Evolutionary conservation across 2,888 invertebrate genomes (phyloP).

Genomic region (Hipparchia semele): DNA sequence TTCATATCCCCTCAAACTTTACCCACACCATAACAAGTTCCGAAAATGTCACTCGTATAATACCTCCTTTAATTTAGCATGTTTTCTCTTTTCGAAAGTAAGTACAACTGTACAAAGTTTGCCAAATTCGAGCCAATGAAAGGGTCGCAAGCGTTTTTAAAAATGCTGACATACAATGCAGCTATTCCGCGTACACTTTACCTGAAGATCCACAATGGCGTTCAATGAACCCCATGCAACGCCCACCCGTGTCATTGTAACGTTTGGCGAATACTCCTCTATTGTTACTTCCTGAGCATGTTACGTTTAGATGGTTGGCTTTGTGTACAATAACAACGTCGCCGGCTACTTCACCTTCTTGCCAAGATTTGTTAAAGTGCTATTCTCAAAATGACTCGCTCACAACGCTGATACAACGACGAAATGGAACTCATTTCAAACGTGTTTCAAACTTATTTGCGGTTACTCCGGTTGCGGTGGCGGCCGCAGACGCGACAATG

Average conservation of each 20-base stretch:
- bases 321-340: constrained; percentile 31
- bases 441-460: no score
- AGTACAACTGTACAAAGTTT: constrained; percentile 5
- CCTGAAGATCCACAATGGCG: constrained; percentile 73
- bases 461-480: no score
- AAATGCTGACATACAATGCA: constrained; percentile 17
- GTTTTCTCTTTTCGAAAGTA: constrained; percentile 22
- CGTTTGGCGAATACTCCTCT: constrained; percentile 58
- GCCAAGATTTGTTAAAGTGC: constrained; percentile 32
- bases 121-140: constrained; percentile 9
- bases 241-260: constrained; percentile 74
- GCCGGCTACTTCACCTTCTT: constrained; percentile 32
- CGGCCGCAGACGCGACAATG: no score
- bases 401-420: background rate
- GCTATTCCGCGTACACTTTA: constrained; percentile 46
- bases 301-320: constrained; percentile 38
- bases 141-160: constrained; percentile 16
- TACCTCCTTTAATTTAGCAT: constrained; percentile 13
- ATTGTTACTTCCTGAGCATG: constrained; percentile 66
- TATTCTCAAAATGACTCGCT: background rate
- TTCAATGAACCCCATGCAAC: constrained; percentile 72
- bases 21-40: constrained; percentile 11
- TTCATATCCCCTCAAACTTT: background rate
- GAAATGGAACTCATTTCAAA: background rate
- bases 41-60: constrained; percentile 7